Percentiles rank a stretch among this genome's conserved stretches.
phyloP scores from a whole-genome alignment of 1,140 invertebrate species.

The Drosophila subpulchrella region DNA sequence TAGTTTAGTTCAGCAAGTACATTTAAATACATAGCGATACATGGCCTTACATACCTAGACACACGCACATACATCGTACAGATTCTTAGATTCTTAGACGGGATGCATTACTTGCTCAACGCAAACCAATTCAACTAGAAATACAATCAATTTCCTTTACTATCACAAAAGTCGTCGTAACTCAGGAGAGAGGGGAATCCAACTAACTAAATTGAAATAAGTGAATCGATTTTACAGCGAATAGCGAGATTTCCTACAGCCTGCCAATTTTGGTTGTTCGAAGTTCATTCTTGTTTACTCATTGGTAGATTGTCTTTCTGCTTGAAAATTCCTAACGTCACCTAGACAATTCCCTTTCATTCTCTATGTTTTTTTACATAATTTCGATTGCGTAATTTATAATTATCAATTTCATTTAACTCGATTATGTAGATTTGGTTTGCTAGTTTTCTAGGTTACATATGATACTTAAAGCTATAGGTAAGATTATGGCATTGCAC shows the following conservation, averaged over 20 bases:
- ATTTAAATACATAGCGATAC: slow-evolving; percentile 70
- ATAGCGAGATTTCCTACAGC: slow-evolving; percentile 29
- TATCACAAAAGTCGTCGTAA: slow-evolving; percentile 79
- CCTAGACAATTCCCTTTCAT: slow-evolving; percentile 36
- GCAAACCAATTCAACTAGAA: slow-evolving; percentile 68
- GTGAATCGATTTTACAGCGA: slow-evolving; percentile 41
- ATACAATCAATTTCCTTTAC: slow-evolving; percentile 63
- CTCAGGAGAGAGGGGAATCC: slow-evolving; percentile 39
- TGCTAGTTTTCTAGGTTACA: slow-evolving; percentile 36
- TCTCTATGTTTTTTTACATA: slow-evolving; percentile 7
- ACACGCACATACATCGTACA: slow-evolving; percentile 26
- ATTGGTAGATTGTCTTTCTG: slow-evolving; percentile 69
- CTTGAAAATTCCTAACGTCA: slow-evolving; percentile 58
- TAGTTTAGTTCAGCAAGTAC: slow-evolving; percentile 73
- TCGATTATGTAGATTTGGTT: slow-evolving; percentile 48
- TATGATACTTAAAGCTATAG: slow-evolving; percentile 37
- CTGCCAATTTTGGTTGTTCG: slow-evolving; percentile 40
- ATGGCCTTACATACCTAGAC: slow-evolving; percentile 37
- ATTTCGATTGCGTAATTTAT: slow-evolving; percentile 44
- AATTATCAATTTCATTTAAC: slow-evolving; percentile 38
- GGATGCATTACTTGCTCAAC: slow-evolving; percentile 40
- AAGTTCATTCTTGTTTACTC: slow-evolving; percentile 31
- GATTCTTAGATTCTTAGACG: slow-evolving; percentile 17
- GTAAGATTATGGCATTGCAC: slow-evolving; percentile 19
- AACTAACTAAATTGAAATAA: slow-evolving; percentile 45